Conservation (phyloP, 2,888 invertebrate species). For the Tipula lateralis region DNA sequence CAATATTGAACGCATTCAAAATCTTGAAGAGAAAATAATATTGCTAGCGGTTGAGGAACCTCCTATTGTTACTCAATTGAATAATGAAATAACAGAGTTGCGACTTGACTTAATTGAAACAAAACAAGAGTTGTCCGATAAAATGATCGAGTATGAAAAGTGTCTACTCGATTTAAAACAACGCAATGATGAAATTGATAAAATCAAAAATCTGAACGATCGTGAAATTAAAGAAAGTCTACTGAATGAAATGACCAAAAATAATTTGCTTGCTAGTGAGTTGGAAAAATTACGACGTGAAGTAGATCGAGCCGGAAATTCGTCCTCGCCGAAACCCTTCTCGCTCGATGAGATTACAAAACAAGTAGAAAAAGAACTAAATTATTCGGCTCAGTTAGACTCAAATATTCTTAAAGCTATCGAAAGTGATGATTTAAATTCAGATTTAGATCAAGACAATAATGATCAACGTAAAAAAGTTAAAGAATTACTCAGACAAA, state of each 20-base stretch:
- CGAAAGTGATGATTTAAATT: slow-evolving; percentile 48
- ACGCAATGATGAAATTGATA: slow-evolving; percentile 52
- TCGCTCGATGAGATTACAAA: slow-evolving; percentile 54
- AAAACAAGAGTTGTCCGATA: slow-evolving; percentile 51
- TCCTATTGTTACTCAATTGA: slow-evolving; percentile 26
- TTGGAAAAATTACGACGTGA: slow-evolving; percentile 43
- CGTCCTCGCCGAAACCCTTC: slow-evolving; percentile 42
- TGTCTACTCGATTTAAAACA: slow-evolving; percentile 50
- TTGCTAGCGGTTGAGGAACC: slow-evolving; percentile 29
- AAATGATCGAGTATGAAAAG: slow-evolving; percentile 47
- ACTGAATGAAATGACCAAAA: slow-evolving; percentile 52
- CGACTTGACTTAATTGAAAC: slow-evolving; percentile 52
- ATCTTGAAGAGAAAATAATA: not conserved
- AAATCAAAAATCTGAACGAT: slow-evolving; percentile 25
- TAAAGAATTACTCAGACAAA: slow-evolving; percentile 14
- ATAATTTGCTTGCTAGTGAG: slow-evolving; percentile 44
- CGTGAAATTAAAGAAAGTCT: slow-evolving; percentile 50
- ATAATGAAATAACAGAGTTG: slow-evolving; percentile 46
- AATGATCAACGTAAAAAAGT: slow-evolving; percentile 32
- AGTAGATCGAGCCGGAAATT: slow-evolving; percentile 41
- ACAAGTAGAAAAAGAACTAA: slow-evolving; percentile 56
- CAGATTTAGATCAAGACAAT: slow-evolving; percentile 46
- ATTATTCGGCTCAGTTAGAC: slow-evolving; percentile 58
- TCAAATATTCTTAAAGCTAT: slow-evolving; percentile 56
- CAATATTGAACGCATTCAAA: slow-evolving; percentile 9